Base-by-base conservation (phyloP, 2,888 invertebrate genomes). In the Graphium colonna region DNA sequence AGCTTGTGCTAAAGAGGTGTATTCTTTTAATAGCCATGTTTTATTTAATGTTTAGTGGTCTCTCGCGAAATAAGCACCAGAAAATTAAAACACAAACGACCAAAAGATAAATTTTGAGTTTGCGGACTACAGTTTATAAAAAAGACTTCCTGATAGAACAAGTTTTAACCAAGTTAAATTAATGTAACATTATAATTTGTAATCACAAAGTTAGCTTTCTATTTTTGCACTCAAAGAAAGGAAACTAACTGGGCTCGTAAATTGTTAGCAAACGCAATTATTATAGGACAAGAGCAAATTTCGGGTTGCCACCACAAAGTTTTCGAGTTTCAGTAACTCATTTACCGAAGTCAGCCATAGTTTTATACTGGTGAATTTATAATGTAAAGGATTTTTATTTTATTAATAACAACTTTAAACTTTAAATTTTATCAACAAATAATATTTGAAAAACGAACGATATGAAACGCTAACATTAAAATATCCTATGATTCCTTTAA, bases 231-330 rank as follows among this genome's bases (percentile, higher is more conserved):
- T 42, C 16, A 38, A 9, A 31, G 15, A 47, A 42, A 12, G 36
- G n/a, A 44, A 53, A 50, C 38, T 45, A 50, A 45, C 15, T n/a
- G 17, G 39, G 15, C 50, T 41, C 38, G 45, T 41, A 73, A 81
- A 80, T 79, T 77, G 79, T 79, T 78, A 62, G 63, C 56, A 67
- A 82, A 82, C 69, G 75, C 75, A 79, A 82, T 80, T 79, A 81
- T 69, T 45, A 46, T 33, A 50, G 46, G 41, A 42, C 41, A 46
- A 42, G 42, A 45, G 15, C 50, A 46, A 50, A 50, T 46, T 50
- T 51, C 42, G 46, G 50, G 40, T 45, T 41, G 15, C 41, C n/a
- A 40, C 54, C 50, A 46, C 40, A 55, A 50, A 55, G 50, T 55
- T 55, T 55, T 8, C 12, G 48, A 46, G 54, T 45, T 55, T 55